Evolutionary conservation across 2,113 vertebrate species (phyloP), one percentile per base, ranked within the genome.

Genomic region (Chionis minor): DNA sequence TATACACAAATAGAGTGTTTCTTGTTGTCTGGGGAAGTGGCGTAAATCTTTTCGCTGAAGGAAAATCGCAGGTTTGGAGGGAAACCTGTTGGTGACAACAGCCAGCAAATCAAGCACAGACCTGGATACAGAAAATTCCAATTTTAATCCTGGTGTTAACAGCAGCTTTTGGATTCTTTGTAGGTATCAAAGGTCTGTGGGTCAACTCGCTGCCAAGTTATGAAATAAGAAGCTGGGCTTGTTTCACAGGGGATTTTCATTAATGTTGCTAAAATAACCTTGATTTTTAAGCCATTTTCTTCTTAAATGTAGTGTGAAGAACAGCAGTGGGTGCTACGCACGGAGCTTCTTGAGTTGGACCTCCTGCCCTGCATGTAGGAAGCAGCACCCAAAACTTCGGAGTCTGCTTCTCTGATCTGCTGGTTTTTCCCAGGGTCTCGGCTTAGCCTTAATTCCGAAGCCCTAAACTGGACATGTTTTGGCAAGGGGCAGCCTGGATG

Each of bases 11-110:
- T 2, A 28, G 7, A 2, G 1, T 17, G 45, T 90, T 86, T 69
- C 56, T 88, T 12, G 1, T 78, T 81, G 38, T 62, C 54, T 51
- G 70, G 35, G 22, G 33, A 12, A 21, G 49, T 16, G 30, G 47
- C 18, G 72, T 51, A 54, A 49, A 24, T 24, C 17, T 70, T 1
- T 7, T 12, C 40, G 54, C 20, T 74, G 55, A 4, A 1, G 42
- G 14, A 8, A 55, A 75, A 28, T 47, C 44, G 7, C 10, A 2
- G 6, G 26, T 85, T 63, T 33, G 16, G 26, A 26, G 40, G 44
- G 65, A 70, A 58, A 58, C 5, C 21, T 1, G 0, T 10, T 3
- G 2, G 12, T 32, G 58, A 9, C 21, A 35, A 4, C 19, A 20
- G 45, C 42, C 8, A 12, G 7, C 8, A 58, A 44, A 24, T 23